Evolutionary conservation across 2,797 vertebrate species (phyloP), one percentile per base, ranked within the genome.

Genomic region (Myotis pilosus): DNA sequence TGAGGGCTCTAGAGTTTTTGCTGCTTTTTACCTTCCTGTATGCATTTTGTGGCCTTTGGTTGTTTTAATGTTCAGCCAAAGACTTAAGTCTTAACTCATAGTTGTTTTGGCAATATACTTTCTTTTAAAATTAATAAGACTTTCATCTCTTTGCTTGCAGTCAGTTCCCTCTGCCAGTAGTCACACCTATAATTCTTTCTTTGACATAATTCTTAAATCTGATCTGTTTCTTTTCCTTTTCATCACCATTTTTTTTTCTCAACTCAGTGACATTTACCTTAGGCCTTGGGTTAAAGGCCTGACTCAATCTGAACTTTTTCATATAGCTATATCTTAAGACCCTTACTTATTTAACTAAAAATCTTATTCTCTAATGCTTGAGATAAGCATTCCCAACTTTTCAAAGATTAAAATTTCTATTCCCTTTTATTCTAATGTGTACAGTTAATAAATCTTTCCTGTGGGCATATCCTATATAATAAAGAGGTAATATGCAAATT

Each of bases 141-240:
- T 79, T 83, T 91, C 47, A 53, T 91, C 44, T 92, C 72, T 76
- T 78, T 88, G n/a, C 72, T 94, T 95, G 12, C 15, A 92, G 13
- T 25, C 7, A 83, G 53, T 92, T 79, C 62, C 38, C 4, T 82
- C 53, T 92, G 53, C 36, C 62, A 72, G 3, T 15, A 60, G 25
- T 11, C 53, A 75, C 6, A 64, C 22, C 30, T 60, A 85, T 20
- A 74, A 41, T 49, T 89, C 25, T 85, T 95, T 86, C 38, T 82
- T 78, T 44, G 72, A 91, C 25, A 25, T 28, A 33, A 82, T 55
- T 82, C 51, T 78, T 82, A 92, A 74, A 49, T 33, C 22, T 53
- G 17, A 78, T 49, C 22, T 15, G 11, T 88, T 94, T 93, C 1
- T 51, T 91, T 75, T 83, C 10, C 15, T 88, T 41, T 49, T 89